Evolutionary conservation across 2,888 invertebrate genomes (phyloP), one percentile per base, ranked within the genome.

Genomic region (Shargacucullia verbasci): DNA sequence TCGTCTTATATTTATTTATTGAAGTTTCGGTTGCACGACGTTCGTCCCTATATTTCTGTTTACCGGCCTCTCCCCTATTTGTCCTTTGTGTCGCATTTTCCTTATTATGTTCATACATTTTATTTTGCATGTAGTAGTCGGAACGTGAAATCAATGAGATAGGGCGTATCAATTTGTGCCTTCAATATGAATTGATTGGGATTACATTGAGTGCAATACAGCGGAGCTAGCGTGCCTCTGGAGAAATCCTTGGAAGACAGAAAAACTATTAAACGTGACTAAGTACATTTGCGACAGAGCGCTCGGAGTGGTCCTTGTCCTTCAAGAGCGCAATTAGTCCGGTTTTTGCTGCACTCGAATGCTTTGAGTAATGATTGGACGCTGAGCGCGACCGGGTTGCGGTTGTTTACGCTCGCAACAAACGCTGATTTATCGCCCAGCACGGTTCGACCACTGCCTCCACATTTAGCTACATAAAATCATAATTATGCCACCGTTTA

Each of bases 261-360:
- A 88, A 91, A 90, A 90, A 90, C 87, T 87, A 87, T 86, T 86
- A 86, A 89, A 92, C 90, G 92, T 92, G 91, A 89, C 89, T 89
- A 91, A 93, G 91, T 91, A 90, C 83, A 83, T 87, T 88, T 86
- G 86, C 84, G 86, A 90, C 88, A 86, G 88, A 85, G 81, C 75
- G 79, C 79, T 73, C 75, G 75, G 84, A 90, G 87, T 87, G 87
- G 86, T 87, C 88, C 90, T 90, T 89, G 91, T 91, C 90, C 89
- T 90, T 92, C 88, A 88, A 90, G 89, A 86, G 85, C 83, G 90
- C 91, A 92, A 92, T 93, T 93, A 93, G 93, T 87, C 77, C 82
- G 83, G 86, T 92, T 92, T 93, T 92, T 92, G 90, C 86, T 88
- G 88, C 88, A 89, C 85, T 88, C 80, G 78, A 85, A 84, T 91